These are phyloP conservation scores for Xiphorhynchus elegans DNA, from an alignment of 2,113 vertebrate species.

Conservation along the genomic window DNA sequence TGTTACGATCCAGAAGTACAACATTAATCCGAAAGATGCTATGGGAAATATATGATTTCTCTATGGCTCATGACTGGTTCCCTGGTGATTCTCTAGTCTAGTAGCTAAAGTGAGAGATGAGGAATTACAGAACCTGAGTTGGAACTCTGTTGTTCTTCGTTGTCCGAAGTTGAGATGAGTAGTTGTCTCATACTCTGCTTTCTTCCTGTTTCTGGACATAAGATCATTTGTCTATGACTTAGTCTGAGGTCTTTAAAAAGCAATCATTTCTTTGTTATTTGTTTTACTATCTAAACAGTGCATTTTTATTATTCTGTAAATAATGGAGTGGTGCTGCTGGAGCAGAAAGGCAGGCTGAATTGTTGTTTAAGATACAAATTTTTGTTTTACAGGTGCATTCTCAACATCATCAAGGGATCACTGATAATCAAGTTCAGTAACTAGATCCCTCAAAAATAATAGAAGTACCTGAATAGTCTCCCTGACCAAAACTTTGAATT, in stretches of 20 bases:
- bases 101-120: background rate
- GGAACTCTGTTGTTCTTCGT: background rate
- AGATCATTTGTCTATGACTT: accelerated
- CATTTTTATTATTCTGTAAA: slow-evolving; percentile 39
- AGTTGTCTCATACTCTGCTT: background rate
- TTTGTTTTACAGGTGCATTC: background rate
- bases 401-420: background rate
- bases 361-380: background rate
- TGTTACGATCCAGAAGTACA: background rate
- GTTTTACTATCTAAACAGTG: background rate
- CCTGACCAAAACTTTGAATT: background rate
- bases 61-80: background rate
- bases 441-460: background rate
- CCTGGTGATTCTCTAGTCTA: background rate
- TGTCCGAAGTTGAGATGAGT: background rate
- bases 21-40: background rate
- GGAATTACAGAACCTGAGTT: background rate
- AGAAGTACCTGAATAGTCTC: background rate
- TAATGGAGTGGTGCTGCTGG: background rate
- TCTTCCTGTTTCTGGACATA: background rate
- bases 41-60: background rate
- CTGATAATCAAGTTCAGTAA: background rate
- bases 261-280: background rate
- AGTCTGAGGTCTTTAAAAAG: background rate
- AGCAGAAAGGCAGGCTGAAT: background rate